Conservation (phyloP, 1,140 invertebrate genomes). For the Drosophila equinoxialis region DNA sequence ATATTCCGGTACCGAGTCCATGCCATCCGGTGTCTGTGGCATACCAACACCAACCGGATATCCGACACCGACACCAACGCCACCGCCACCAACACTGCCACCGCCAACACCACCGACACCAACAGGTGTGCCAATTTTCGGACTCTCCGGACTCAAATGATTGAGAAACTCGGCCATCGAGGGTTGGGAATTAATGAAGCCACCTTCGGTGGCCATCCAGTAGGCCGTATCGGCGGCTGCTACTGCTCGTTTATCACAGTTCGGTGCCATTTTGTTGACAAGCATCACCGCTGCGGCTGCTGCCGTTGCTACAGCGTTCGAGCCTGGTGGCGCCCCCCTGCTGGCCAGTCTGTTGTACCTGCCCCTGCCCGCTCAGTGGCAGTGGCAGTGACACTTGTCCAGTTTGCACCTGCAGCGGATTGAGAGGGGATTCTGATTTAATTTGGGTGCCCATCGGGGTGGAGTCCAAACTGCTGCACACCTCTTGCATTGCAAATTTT, state of each 20-base stretch:
- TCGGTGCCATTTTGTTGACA: conserved; percentile 79
- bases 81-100: conserved; percentile 83
- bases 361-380: conserved; percentile 34
- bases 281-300: conserved; percentile 60
- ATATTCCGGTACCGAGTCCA: conserved; percentile 92
- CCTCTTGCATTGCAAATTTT: conserved; percentile 78
- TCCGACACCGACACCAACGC: conserved; percentile 82
- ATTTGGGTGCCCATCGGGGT: conserved; percentile 81
- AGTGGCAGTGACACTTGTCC: conserved; percentile 56
- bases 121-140: conserved; percentile 83
- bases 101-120: conserved; percentile 83
- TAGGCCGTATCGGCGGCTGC: conserved; percentile 64
- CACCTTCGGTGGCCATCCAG: conserved; percentile 87
- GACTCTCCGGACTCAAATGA: conserved; percentile 86
- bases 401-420: conserved; percentile 75
- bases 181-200: conserved; percentile 95
- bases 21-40: conserved; percentile 85
- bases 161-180: conserved; percentile 96
- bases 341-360: conserved; percentile 34
- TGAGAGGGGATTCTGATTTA: conserved; percentile 80
- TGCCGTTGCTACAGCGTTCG: conserved; percentile 10
- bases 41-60: conserved; percentile 71
- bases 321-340: conserved; percentile 64
- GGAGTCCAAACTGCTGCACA: conserved; percentile 75
- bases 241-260: conserved; percentile 80